phyloP scores from a whole-genome alignment of 2,113 vertebrate species.

The Cephalopholis sonnerati region DNA sequence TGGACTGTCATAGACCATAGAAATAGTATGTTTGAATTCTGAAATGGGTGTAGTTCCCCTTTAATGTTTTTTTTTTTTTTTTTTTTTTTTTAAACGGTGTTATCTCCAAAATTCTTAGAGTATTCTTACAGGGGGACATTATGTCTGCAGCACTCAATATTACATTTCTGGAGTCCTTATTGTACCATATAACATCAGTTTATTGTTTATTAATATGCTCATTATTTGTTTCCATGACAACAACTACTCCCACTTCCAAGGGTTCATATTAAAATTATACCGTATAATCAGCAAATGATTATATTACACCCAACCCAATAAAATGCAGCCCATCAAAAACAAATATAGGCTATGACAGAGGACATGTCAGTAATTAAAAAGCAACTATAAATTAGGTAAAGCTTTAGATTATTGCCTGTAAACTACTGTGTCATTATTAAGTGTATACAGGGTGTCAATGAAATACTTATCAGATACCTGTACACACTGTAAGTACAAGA shows the following conservation, averaged over 20 bases:
- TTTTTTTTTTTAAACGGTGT: too few relatives aligned
- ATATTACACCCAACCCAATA: background rate
- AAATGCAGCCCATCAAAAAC: background rate
- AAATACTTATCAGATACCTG: too few relatives aligned
- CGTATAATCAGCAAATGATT: background rate
- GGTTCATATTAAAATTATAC: background rate
- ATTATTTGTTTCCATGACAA: conserved; percentile 43
- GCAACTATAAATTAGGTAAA: background rate
- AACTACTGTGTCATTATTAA: background rate
- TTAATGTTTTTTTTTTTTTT: too few relatives aligned
- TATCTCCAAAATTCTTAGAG: background rate
- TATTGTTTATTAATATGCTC: background rate
- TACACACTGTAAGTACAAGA: background rate
- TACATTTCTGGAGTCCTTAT: background rate
- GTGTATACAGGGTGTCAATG: background rate
- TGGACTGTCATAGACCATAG: too few relatives aligned
- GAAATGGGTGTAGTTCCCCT: too few relatives aligned
- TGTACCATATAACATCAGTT: background rate
- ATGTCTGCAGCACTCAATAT: background rate
- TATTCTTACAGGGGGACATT: background rate
- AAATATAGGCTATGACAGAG: background rate
- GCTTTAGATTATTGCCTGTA: background rate
- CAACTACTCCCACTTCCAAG: background rate
- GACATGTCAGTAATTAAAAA: background rate
- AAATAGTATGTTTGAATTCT: too few relatives aligned